A percentile compares a stretch with the other conserved stretches of the same genome.
These are phyloP conservation scores for Campopleginae sp. DNA, from an alignment of 2,888 invertebrate genomes.

Conservation along the genomic window DNA sequence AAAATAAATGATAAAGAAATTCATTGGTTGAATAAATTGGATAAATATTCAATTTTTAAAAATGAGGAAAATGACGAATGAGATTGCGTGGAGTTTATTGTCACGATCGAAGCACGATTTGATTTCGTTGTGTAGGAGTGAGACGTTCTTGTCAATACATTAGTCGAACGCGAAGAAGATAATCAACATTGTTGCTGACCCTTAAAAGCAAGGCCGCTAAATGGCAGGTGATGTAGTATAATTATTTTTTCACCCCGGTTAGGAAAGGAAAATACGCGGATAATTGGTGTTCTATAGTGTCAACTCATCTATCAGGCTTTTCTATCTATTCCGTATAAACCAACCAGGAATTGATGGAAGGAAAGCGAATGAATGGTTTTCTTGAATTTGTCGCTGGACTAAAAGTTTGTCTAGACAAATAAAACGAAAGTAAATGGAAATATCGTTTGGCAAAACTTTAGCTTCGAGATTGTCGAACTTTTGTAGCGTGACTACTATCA, in stretches of 20 bases:
- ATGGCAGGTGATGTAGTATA: neutral
- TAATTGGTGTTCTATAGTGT: neutral
- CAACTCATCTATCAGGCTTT: neutral
- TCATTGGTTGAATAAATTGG: neutral
- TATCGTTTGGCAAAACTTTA: neutral
- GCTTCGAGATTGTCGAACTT: constrained; percentile 37
- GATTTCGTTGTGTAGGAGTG: neutral
- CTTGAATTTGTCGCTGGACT: neutral
- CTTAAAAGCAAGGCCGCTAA: neutral
- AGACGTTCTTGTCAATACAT: neutral
- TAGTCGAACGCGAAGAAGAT: neutral
- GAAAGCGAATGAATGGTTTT: neutral
- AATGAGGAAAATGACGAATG: neutral
- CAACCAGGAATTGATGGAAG: neutral
- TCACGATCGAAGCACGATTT: neutral
- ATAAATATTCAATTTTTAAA: neutral
- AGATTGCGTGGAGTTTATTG: neutral
- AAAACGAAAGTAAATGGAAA: neutral
- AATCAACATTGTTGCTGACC: neutral
- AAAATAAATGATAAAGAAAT: neutral
- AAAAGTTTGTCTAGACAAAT: too few species aligned
- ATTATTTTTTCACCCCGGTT: neutral
- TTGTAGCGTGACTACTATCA: constrained; percentile 48
- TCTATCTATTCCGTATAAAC: neutral
- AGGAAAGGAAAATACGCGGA: neutral